phyloP scores from a whole-genome alignment of 2,888 invertebrate species.

The Melieria crassipennis region DNA sequence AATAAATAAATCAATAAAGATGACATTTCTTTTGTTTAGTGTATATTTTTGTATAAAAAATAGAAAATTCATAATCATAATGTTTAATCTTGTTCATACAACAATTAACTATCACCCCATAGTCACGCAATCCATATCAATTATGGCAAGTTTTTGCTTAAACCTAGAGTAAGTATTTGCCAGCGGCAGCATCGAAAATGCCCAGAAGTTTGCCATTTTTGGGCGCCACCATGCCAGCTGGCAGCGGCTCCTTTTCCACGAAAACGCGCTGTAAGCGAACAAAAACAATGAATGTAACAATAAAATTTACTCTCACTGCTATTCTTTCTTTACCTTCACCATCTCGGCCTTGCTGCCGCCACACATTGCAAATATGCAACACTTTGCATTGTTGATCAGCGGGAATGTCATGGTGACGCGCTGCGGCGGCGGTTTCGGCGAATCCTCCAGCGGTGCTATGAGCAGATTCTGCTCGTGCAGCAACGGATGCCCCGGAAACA shows the following conservation, averaged over 20 bases:
- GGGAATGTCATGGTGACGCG: slow-evolving; percentile 93
- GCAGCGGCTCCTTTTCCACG: slow-evolving; percentile 78
- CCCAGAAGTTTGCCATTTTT: slow-evolving; percentile 74
- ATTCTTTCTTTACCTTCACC: slow-evolving; percentile 74
- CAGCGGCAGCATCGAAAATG: slow-evolving; percentile 72
- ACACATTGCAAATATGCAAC: slow-evolving; percentile 84
- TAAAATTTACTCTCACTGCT: neutral
- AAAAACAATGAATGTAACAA: slow-evolving; percentile 14
- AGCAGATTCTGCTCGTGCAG: slow-evolving; percentile 73
- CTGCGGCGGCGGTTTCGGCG: slow-evolving; percentile 94
- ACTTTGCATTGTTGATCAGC: slow-evolving; percentile 85
- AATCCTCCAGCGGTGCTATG: slow-evolving; percentile 88
- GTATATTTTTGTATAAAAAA: neutral
- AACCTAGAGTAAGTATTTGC: slow-evolving; percentile 36
- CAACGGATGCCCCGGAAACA: slow-evolving; percentile 86
- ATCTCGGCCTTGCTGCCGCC: slow-evolving; percentile 91
- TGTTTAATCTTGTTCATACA: too few species aligned
- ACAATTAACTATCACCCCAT: too few species aligned
- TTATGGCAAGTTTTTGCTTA: neutral
- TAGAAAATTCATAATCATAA: too few species aligned
- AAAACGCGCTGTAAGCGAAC: slow-evolving; percentile 76
- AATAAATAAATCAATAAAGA: too few species aligned
- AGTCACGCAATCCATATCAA: neutral
- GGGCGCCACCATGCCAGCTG: slow-evolving; percentile 80
- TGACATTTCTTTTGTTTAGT: too few species aligned